These are phyloP conservation scores for Spodoptera exigua DNA, from an alignment of 2,888 invertebrate genomes.

Conservation along the genomic window DNA sequence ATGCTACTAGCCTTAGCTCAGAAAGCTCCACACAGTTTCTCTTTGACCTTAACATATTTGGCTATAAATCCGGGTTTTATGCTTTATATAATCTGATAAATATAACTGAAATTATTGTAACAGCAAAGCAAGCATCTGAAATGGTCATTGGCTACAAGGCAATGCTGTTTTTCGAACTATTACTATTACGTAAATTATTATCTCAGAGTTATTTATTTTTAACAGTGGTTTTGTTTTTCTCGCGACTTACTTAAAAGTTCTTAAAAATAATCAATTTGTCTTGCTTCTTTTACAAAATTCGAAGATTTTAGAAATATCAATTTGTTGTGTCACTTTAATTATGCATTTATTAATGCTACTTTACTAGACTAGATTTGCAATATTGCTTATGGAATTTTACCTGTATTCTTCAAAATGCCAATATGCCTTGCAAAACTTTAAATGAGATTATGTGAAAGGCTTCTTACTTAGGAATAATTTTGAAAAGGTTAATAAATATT, in stretches of 20 bases:
- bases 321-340: conserved; percentile 10
- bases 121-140: conserved; percentile 8
- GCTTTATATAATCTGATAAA: not conserved
- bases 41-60: conserved; percentile 8
- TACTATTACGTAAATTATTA: conserved; percentile 34
- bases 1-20: conserved; percentile 5
- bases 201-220: conserved; percentile 17
- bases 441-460: too few relatives aligned
- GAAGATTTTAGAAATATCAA: conserved; percentile 16
- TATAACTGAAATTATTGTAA: conserved; percentile 4
- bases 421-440: too few relatives aligned
- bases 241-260: conserved; percentile 32
- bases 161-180: conserved; percentile 24
- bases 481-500: conserved; percentile 13
- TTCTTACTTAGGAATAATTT: not conserved
- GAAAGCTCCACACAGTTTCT: conserved; percentile 26
- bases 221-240: conserved; percentile 28
- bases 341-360: too few relatives aligned
- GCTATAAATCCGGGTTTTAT: conserved; percentile 22
- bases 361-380: too few relatives aligned
- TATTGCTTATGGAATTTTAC: too few relatives aligned
- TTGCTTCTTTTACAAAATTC: conserved; percentile 10
- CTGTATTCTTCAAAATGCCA: too few relatives aligned
- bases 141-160: not conserved
- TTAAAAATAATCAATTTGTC: conserved; percentile 34